Conservation (phyloP, 1,140 invertebrate species). For the Matsumurasca onukii region DNA sequence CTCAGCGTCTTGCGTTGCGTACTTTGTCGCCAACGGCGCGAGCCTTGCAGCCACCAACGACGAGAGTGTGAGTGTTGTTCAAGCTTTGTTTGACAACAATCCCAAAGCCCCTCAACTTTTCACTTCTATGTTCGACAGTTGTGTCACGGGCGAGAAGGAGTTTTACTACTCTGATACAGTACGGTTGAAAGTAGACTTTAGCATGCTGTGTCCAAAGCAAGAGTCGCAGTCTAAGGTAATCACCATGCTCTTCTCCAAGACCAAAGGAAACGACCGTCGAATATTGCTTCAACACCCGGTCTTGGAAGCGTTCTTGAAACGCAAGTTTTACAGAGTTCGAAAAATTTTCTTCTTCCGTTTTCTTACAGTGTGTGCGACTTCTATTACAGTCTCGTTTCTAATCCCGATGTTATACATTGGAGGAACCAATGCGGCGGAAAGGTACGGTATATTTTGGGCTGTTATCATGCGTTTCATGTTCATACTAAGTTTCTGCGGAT, state of each 20-base stretch:
- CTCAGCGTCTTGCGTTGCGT: background rate
- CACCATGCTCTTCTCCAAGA: background rate
- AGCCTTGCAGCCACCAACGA: background rate
- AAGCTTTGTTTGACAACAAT: background rate
- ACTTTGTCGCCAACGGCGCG: background rate
- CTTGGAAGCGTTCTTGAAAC: background rate
- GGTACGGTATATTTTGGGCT: background rate
- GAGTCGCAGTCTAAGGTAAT: background rate
- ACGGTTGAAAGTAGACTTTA: background rate
- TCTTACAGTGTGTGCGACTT: background rate
- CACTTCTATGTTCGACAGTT: background rate
- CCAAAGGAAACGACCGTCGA: background rate
- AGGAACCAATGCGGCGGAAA: background rate
- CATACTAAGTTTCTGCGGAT: background rate
- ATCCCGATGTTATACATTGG: background rate
- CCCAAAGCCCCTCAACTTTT: background rate
- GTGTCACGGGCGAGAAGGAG: background rate
- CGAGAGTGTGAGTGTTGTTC: background rate
- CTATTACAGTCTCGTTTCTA: background rate
- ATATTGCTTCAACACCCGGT: constrained; percentile 9
- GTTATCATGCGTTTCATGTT: background rate
- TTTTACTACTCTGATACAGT: background rate
- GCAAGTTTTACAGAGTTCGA: background rate
- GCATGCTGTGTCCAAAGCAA: background rate
- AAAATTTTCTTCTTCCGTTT: background rate